Conservation (phyloP, 2,888 invertebrate genomes). For the Adineta ricciae region DNA sequence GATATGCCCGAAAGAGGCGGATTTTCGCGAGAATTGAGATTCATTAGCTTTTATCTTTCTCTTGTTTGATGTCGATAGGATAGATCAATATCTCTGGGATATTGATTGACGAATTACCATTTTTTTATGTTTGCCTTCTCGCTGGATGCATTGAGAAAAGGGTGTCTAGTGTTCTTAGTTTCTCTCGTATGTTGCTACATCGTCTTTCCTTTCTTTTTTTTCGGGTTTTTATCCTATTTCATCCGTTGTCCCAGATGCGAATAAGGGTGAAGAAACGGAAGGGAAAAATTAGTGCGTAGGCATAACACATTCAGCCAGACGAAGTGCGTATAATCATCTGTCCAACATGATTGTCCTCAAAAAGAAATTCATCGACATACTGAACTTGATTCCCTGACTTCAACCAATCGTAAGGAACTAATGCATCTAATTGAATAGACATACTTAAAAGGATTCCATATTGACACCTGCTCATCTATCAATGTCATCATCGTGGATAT, state of each 20-base stretch:
- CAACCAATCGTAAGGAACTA: no score
- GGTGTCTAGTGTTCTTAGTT: neutral
- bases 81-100: slow-evolving; percentile 15
- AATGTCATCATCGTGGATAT: neutral
- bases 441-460: neutral
- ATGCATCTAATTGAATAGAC: neutral
- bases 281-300: neutral
- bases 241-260: neutral
- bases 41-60: slow-evolving; percentile 2
- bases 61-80: neutral
- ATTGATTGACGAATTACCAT: slow-evolving; percentile 7
- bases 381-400: no score
- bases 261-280: neutral
- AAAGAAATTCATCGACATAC: neutral
- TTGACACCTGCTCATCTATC: neutral
- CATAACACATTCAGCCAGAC: neutral
- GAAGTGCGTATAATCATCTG: neutral
- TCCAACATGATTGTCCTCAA: neutral
- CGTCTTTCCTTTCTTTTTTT: neutral
- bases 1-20: neutral
- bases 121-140: neutral
- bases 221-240: neutral
- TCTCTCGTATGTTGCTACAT: neutral
- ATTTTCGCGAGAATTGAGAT: neutral
- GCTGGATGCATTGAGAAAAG: neutral